Evolutionary conservation across 2,113 vertebrate genomes (phyloP).

Genomic region (Talpa occidentalis): DNA sequence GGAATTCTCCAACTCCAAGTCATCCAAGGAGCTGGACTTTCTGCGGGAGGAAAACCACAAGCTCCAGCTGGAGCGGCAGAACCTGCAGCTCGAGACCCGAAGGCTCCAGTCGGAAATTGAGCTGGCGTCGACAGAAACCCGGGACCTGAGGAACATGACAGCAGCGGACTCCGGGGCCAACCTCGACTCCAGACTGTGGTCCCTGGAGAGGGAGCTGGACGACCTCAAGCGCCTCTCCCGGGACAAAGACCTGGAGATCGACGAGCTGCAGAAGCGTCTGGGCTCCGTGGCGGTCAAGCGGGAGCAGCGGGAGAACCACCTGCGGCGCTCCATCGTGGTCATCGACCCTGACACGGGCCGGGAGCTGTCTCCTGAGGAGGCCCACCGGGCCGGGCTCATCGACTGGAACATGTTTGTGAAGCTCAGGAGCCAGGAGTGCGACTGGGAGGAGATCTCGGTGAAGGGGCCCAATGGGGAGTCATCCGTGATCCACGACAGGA

Average conservation of each 20-base stretch:
- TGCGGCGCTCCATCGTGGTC: slow-evolving; percentile 96
- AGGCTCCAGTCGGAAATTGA: slow-evolving; percentile 95
- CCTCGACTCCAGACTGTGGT: slow-evolving; percentile 91
- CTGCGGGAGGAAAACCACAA: slow-evolving; percentile 95
- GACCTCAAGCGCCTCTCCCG: slow-evolving; percentile 91
- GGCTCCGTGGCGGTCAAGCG: slow-evolving; percentile 91
- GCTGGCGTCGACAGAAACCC: slow-evolving; percentile 92
- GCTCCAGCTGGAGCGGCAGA: slow-evolving; percentile 95
- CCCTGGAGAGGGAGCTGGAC: slow-evolving; percentile 92
- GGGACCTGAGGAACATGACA: slow-evolving; percentile 87
- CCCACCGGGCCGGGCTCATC: slow-evolving; percentile 94
- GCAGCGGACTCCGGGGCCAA: slow-evolving; percentile 85
- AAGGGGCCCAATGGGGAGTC: slow-evolving; percentile 95
- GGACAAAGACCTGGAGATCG: slow-evolving; percentile 94
- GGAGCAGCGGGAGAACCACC: slow-evolving; percentile 96
- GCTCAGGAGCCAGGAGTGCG: slow-evolving; percentile 96
- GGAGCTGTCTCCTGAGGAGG: slow-evolving; percentile 97
- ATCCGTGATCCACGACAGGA: slow-evolving; percentile 95
- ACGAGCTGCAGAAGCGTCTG: slow-evolving; percentile 93
- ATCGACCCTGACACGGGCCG: slow-evolving; percentile 96
- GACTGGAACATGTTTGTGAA: slow-evolving; percentile 98
- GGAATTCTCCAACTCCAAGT: slow-evolving; percentile 97
- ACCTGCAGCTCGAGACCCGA: slow-evolving; percentile 92
- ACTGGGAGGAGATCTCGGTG: slow-evolving; percentile 98
- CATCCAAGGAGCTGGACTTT: slow-evolving; percentile 94